A percentile compares a stretch with the other conserved stretches of the same genome.
phyloP scores from a whole-genome alignment of 2,113 vertebrate genomes.

The Salvelinus sp. region DNA sequence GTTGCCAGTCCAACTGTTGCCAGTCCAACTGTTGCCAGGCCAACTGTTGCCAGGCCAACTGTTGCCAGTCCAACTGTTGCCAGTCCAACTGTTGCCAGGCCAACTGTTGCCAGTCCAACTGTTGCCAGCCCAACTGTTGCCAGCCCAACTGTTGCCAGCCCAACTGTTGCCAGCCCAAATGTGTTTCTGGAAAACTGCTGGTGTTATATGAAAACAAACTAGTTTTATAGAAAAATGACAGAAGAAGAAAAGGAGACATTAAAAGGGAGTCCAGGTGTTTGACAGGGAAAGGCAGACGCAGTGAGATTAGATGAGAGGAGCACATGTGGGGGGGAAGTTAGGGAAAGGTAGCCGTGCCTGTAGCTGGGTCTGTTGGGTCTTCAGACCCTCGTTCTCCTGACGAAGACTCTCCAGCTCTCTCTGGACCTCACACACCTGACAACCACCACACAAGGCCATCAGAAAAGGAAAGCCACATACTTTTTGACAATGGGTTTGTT shows the following conservation, averaged over 20 bases:
- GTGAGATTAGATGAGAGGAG: neutral
- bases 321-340: too few relatives aligned
- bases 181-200: neutral
- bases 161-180: too few relatives aligned
- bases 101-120: too few relatives aligned
- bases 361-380: constrained; percentile 79
- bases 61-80: neutral
- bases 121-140: too few relatives aligned
- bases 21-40: too few relatives aligned
- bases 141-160: too few relatives aligned
- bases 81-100: too few relatives aligned
- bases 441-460: constrained; percentile 20
- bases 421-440: constrained; percentile 77
- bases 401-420: constrained; percentile 76
- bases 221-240: too few relatives aligned
- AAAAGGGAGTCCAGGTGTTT: neutral
- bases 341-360: constrained; percentile 74
- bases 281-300: neutral
- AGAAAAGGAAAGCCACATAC: neutral
- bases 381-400: constrained; percentile 83
- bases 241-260: too few relatives aligned
- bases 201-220: neutral
- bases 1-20: too few relatives aligned
- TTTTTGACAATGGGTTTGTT: too few relatives aligned
- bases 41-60: neutral